Evolutionary conservation across 2,888 invertebrate genomes (phyloP).

Genomic region (Bursaphelenchus okinawaensis): DNA sequence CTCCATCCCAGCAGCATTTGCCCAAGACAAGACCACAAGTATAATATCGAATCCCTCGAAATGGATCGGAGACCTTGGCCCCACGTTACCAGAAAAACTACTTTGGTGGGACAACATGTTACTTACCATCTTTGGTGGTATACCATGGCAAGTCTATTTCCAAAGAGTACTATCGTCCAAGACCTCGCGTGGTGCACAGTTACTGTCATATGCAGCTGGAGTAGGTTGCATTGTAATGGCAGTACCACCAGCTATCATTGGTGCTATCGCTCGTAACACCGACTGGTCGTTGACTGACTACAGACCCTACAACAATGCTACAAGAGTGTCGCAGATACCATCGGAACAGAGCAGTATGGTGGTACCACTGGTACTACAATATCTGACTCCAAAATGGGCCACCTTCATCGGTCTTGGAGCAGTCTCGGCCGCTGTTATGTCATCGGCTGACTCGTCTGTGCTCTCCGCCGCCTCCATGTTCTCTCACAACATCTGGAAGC

Average conservation of each 20-base stretch:
- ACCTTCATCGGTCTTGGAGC: conserved; percentile 93
- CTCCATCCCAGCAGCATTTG: conserved; percentile 92
- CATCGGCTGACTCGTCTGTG: conserved; percentile 95
- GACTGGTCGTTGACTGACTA: conserved; percentile 91
- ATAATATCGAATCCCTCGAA: conserved; percentile 69
- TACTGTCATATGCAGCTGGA: conserved; percentile 91
- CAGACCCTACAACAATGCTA: conserved; percentile 57
- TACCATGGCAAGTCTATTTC: conserved; percentile 98
- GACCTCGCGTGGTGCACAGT: conserved; percentile 83
- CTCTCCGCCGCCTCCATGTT: conserved; percentile 98
- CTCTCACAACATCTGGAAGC: conserved; percentile 93
- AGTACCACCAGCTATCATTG: conserved; percentile 87
- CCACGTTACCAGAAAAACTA: conserved; percentile 68
- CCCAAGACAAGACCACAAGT: conserved; percentile 75
- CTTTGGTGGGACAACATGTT: conserved; percentile 81
- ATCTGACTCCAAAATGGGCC: conserved; percentile 87
- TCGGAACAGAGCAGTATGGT: conserved; percentile 80
- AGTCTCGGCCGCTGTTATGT: conserved; percentile 98
- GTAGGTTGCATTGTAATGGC: conserved; percentile 92
- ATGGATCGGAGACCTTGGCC: conserved; percentile 76
- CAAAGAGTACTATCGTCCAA: conserved; percentile 94
- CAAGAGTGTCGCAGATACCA: conserved; percentile 41
- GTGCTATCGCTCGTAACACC: conserved; percentile 90
- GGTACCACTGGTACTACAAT: conserved; percentile 85
- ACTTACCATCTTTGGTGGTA: conserved; percentile 85